Evolutionary conservation across 37 sponge, comb jelly and placozoan species (phyloP).

Genomic region (Lycopodina hypogea): DNA sequence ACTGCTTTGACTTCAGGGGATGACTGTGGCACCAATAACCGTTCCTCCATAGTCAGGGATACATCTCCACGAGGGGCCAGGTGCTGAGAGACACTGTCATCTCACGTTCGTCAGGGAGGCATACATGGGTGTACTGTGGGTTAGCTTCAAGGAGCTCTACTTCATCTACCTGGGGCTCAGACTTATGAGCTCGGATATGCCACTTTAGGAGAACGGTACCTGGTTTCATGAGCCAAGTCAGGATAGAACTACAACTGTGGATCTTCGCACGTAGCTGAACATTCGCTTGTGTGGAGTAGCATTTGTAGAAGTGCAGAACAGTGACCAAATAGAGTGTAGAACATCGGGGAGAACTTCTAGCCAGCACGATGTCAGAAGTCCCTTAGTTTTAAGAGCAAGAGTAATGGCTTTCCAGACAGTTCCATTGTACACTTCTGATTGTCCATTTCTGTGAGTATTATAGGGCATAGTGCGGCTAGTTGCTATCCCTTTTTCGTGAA

Average conservation of each 20-base stretch:
- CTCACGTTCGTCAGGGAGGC: slow-evolving; percentile 13
- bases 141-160: slow-evolving; percentile 19
- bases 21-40: no score
- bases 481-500: slow-evolving; percentile 11
- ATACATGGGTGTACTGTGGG: slow-evolving; percentile 17
- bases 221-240: slow-evolving; percentile 4
- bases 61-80: slow-evolving; percentile 6
- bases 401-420: slow-evolving; percentile 19
- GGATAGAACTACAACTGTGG: not conserved
- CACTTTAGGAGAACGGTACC: slow-evolving; percentile 19
- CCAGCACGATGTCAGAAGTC: slow-evolving; percentile 3
- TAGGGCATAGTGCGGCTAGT: slow-evolving; percentile 8
- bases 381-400: not conserved
- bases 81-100: slow-evolving; percentile 5
- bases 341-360: slow-evolving; percentile 17
- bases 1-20: no score
- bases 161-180: slow-evolving; percentile 12
- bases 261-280: not conserved
- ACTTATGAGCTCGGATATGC: slow-evolving; percentile 10
- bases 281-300: slow-evolving; percentile 3
- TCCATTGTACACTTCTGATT: slow-evolving; percentile 13
- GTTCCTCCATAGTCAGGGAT: not conserved
- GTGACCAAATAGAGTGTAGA: not conserved
- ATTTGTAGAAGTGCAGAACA: slow-evolving; percentile 17
- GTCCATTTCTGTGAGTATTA: not conserved